Percentiles rank a stretch among this genome's conserved stretches.
Evolutionary conservation across 2,113 vertebrate species (phyloP).

Genomic region (Gallinago undulata): DNA sequence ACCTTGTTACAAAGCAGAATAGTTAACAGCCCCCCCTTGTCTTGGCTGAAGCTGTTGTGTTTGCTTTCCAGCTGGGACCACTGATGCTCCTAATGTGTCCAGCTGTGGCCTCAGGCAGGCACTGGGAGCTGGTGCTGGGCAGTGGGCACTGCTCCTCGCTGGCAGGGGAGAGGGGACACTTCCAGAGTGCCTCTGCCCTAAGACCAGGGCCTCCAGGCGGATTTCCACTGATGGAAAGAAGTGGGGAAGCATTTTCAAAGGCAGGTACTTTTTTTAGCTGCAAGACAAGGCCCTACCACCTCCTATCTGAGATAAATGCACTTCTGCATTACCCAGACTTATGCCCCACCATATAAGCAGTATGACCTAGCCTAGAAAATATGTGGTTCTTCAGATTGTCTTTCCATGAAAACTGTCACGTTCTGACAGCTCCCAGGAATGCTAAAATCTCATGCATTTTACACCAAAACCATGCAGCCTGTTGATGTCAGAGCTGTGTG

Average conservation of each 20-base stretch:
- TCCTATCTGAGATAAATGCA: background rate
- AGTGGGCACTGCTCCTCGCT: fast-evolving
- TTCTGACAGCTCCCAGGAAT: background rate
- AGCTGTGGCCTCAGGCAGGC: background rate
- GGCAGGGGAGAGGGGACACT: background rate
- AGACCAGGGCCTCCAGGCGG: background rate
- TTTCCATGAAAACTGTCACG: background rate
- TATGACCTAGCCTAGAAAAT: background rate
- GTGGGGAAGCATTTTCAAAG: background rate
- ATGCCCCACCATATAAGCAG: background rate
- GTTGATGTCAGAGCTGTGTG: background rate
- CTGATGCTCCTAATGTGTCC: background rate
- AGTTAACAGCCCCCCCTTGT: background rate
- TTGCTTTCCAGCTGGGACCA: background rate
- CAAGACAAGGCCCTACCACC: background rate
- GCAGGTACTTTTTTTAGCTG: background rate
- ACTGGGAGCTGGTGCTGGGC: background rate
- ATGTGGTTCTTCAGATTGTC: background rate
- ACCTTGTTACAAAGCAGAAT: background rate
- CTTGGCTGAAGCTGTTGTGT: background rate
- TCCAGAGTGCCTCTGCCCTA: background rate
- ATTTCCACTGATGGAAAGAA: background rate
- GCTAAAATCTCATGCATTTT: background rate
- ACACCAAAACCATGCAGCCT: background rate
- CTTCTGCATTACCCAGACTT: background rate